Conservation (phyloP, 2,113 vertebrate species). For the Bettongia penicillata region DNA sequence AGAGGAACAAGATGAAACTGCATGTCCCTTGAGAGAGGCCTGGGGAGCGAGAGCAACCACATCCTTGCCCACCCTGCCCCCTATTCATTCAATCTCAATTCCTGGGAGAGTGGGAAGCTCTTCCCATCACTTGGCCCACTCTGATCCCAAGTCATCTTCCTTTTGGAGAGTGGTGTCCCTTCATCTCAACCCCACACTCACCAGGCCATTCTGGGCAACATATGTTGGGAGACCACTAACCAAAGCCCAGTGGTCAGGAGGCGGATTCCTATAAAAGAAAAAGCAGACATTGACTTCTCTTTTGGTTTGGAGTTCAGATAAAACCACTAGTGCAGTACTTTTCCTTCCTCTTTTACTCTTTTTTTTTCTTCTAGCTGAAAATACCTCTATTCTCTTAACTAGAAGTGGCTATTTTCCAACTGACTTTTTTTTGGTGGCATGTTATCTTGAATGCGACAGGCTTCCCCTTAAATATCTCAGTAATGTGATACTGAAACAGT, state of each 20-base stretch:
- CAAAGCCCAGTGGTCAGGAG: constrained; percentile 95
- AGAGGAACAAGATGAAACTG: constrained; percentile 1
- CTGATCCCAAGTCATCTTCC: constrained; percentile 5
- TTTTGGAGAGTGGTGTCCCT: background rate
- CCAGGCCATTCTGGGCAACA: constrained; percentile 96
- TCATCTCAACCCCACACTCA: constrained; percentile 82
- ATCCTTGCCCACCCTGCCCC: background rate
- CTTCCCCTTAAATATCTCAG: background rate
- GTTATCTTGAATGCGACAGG: background rate
- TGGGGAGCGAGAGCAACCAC: fast-evolving
- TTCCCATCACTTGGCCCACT: background rate
- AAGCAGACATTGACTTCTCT: constrained; percentile 33
- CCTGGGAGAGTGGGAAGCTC: background rate
- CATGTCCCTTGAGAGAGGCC: background rate
- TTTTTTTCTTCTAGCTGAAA: background rate
- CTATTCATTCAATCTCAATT: background rate
- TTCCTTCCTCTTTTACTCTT: background rate
- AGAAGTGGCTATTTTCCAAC: background rate
- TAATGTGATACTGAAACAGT: background rate
- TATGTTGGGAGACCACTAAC: constrained; percentile 94
- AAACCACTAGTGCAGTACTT: background rate
- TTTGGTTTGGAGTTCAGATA: background rate
- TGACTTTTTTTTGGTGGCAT: background rate
- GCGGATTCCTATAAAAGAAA: constrained; percentile 86
- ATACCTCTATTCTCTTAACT: background rate